Evolutionary conservation across 2,888 invertebrate genomes (phyloP), one percentile per base, ranked within the genome.

Genomic region (Caenorhabditis sp.): DNA sequence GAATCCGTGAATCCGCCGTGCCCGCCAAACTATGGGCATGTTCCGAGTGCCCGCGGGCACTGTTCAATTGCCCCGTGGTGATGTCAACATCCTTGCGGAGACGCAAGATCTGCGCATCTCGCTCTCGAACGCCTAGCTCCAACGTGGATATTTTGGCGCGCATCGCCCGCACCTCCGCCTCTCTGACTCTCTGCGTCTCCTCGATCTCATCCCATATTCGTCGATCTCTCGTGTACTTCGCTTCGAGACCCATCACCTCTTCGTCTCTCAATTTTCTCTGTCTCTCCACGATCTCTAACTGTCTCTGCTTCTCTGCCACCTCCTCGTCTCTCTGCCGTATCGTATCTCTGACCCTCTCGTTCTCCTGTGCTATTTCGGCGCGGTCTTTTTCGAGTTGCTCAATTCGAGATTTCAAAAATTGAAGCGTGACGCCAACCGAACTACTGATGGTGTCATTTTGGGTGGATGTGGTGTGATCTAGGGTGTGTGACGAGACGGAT

Each of bases 401-500:
- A 20, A 80, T 78, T 52, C 80, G 50, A 43, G 78, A 78, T 49
- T 80, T 78, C 67, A 80, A 38, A 53, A 78, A 80, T 23, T 77
- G 58, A 12, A 80, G 54, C 12, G 80, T 80, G 20, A 80, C 75
- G 7, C 76, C 77, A 61, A 80, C 76, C 75, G 14, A 80, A 67
- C 38, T 77, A 78, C 66, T 63, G 63, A 20, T 70, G 61, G 20
- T 64, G 26, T 56, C 53, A 54, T 58, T 25, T 59, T 73, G 67
- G 21, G 60, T 50, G 20, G 27, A 67, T 36, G 53, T 43, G 1
- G 56, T 59, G 53, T 60, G 63, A 49, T 63, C 71, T 61, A 71
- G 1, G 67, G 63, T 5, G 64, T 64, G 67, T 75, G 54, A 62
- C 70, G 70, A 70, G 0, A 65, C 63, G 1, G 70, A 63, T 3